These are phyloP conservation scores for Cheilosia vernalis DNA, from an alignment of 2,888 invertebrate species.

Conservation along the genomic window DNA sequence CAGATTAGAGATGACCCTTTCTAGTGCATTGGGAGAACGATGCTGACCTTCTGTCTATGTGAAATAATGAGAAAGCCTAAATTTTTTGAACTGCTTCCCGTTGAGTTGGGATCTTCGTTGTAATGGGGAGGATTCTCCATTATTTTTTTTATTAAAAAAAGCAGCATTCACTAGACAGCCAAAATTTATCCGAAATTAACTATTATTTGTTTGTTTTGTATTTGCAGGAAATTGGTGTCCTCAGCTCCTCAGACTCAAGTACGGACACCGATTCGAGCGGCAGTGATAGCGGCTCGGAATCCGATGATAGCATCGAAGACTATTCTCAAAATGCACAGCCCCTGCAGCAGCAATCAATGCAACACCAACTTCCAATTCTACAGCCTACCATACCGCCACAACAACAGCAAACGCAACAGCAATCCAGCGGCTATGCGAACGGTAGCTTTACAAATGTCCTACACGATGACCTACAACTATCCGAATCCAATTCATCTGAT, in stretches of 20 bases:
- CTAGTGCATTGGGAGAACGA: too few relatives aligned
- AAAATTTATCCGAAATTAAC: background rate
- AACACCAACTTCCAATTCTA: slow-evolving; percentile 75
- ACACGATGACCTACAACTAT: slow-evolving; percentile 93
- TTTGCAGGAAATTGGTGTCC: slow-evolving; percentile 81
- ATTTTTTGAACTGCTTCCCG: too few relatives aligned
- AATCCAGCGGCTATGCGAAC: slow-evolving; percentile 80
- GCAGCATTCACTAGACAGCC: too few relatives aligned
- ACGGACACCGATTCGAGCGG: slow-evolving; percentile 83
- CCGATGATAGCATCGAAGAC: slow-evolving; percentile 82
- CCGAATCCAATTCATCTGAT: slow-evolving; percentile 93
- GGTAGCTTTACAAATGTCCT: slow-evolving; percentile 84
- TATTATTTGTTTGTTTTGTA: slow-evolving; percentile 19
- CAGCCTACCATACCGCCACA: slow-evolving; percentile 68
- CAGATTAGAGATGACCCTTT: too few relatives aligned
- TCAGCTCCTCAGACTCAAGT: slow-evolving; percentile 82
- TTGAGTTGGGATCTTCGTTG: background rate
- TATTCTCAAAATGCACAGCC: slow-evolving; percentile 74
- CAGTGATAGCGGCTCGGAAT: slow-evolving; percentile 82
- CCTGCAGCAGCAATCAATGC: slow-evolving; percentile 71
- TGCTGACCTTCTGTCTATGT: too few relatives aligned
- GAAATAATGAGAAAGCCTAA: too few relatives aligned
- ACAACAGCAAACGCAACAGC: slow-evolving; percentile 76
- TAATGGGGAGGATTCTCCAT: background rate
- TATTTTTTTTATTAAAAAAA: too few relatives aligned